Evolutionary conservation across 2,113 vertebrate species (phyloP).

Genomic region (Pogonocichla stellata): DNA sequence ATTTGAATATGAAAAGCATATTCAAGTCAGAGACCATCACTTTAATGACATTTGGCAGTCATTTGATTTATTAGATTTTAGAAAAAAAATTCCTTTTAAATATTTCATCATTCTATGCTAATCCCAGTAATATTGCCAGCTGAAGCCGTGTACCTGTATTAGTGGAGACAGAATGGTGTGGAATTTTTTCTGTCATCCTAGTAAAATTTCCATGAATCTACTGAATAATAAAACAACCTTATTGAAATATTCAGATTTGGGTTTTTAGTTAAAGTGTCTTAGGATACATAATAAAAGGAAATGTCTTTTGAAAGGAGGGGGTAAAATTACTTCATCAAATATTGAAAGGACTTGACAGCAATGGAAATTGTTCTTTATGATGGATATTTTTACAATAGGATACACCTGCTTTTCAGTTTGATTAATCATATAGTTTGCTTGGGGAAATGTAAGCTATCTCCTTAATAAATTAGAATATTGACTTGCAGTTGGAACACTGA

Average conservation of each 20-base stretch:
- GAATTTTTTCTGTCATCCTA: constrained; percentile 87
- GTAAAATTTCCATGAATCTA: constrained; percentile 96
- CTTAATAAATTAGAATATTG: constrained; percentile 28
- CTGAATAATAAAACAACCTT: constrained; percentile 98
- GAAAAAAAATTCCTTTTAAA: constrained; percentile 94
- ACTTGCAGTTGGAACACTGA: constrained; percentile 63
- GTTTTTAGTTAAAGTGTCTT: constrained; percentile 95
- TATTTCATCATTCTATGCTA: constrained; percentile 99
- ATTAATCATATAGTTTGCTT: constrained; percentile 66
- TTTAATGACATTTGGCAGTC: constrained; percentile 99
- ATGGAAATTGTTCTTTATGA: constrained; percentile 73
- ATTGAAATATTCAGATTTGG: constrained; percentile 99
- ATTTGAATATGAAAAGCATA: constrained; percentile 99
- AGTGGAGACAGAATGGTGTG: constrained; percentile 86
- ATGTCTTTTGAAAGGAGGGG: constrained; percentile 82
- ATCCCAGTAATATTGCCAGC: constrained; percentile 99
- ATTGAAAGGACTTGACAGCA: constrained; percentile 78
- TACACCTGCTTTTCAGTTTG: constrained; percentile 63
- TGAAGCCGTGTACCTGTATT: constrained; percentile 93
- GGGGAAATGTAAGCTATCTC: constrained; percentile 51
- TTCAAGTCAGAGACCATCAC: constrained; percentile 95
- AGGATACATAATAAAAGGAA: constrained; percentile 96
- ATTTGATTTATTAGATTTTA: constrained; percentile 99
- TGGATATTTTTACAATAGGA: constrained; percentile 64
- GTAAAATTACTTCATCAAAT: constrained; percentile 84